Base-by-base conservation (phyloP, 2,113 vertebrate species). In the Mola mola region DNA sequence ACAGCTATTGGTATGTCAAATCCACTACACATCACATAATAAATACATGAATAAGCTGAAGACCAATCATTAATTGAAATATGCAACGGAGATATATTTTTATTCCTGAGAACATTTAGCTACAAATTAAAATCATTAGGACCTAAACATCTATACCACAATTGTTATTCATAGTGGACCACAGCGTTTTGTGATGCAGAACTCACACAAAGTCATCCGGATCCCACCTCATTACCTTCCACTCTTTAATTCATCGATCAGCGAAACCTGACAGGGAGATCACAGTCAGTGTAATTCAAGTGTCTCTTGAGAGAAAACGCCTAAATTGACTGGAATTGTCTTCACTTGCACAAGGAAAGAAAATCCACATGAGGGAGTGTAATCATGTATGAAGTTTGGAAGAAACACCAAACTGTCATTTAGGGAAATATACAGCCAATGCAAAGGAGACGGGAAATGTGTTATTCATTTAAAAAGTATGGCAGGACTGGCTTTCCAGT, bases 401-500 rank as follows among this genome's bases (percentile, higher is more conserved):
- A 50, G 57, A 78, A 78, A 78, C 56, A 57, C 53, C 56, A 9
- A 42, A 46, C 40, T 72, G 74, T 70, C 69, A 78, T 72, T 75
- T 67, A 51, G 50, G 40, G 53, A 72, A 66, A 75, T 67, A 66
- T 56, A 55, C 4, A 36, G 20, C 49, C 52, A 43, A 42, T 67
- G 47, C 36, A 62, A 64, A 55, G 34, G 40, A 5, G n/a, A 43
- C 6, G 25, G 58, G 25, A 61, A 82, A 68, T 72, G 38, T 50
- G 51, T 48, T 72, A 58, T 69, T 69, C 44, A 58, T 69, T 50
- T 66, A 67, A 69, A 70, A 63, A 77, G 77, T 59, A 71, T 61
- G 48, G 28, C 70, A 52, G 55, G 3, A 38, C 66, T 51, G 58
- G 56, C 70, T 79, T 82, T 81, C 68, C 74, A 75, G 68, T 72